Conservation (phyloP, 2,888 invertebrate genomes). For the Eristalinus sepulchralis region DNA sequence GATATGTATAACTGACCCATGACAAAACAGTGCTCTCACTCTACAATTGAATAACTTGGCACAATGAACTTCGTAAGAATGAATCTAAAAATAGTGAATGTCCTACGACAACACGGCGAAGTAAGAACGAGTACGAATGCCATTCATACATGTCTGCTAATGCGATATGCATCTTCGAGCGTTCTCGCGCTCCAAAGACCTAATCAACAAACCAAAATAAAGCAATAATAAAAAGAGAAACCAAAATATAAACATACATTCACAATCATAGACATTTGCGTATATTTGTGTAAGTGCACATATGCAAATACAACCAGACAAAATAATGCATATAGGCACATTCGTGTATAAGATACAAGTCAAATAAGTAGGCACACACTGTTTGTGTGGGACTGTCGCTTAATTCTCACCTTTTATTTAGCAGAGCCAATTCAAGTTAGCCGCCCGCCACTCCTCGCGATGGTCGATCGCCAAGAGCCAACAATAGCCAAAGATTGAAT, state of each 20-base stretch:
- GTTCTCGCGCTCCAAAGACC: slow-evolving; percentile 27
- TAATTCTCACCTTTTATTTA: slow-evolving; percentile 70
- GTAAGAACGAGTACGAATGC: background rate
- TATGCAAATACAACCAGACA: background rate
- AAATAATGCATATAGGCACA: background rate
- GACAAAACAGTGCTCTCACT: background rate
- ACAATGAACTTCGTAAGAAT: slow-evolving; percentile 50
- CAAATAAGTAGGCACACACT: background rate
- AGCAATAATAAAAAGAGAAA: slow-evolving; percentile 57
- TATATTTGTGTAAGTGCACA: background rate
- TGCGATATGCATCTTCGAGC: slow-evolving; percentile 22
- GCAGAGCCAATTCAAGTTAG: slow-evolving; percentile 33
- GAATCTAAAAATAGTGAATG: slow-evolving; percentile 48
- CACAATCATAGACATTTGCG: background rate
- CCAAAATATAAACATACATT: slow-evolving; percentile 46
- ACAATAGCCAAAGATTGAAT: slow-evolving; percentile 45
- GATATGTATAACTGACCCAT: background rate
- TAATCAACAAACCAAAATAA: slow-evolving; percentile 53
- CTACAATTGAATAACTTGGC: slow-evolving; percentile 30
- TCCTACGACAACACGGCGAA: slow-evolving; percentile 52
- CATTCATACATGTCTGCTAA: background rate
- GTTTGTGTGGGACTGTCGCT: slow-evolving; percentile 55
- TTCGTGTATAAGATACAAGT: background rate
- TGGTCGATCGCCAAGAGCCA: slow-evolving; percentile 16
- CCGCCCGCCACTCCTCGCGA: background rate